A percentile compares a stretch with the other conserved stretches of the same genome.
These are phyloP conservation scores for Elanoides forficatus DNA, from an alignment of 2,113 vertebrate genomes.

Conservation along the genomic window DNA sequence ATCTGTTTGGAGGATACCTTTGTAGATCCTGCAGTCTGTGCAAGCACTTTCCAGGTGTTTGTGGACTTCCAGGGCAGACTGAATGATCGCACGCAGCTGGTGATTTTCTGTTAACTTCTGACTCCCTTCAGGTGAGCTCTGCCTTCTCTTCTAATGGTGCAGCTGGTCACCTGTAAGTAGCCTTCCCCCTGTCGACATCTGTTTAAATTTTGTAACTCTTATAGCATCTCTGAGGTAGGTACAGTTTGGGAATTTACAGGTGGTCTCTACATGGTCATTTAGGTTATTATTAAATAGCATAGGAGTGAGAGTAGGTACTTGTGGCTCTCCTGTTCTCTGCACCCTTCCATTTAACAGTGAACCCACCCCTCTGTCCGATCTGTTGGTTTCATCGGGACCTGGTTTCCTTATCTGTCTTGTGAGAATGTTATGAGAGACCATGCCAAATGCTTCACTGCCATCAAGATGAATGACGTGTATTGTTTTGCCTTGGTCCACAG, in stretches of 20 bases:
- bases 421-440: not conserved
- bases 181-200: not conserved
- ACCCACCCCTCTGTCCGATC: not conserved
- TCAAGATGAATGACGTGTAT: constrained; percentile 9
- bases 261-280: not conserved
- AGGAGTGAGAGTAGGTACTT: not conserved
- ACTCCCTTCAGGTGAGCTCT: not conserved
- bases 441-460: not conserved
- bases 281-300: not conserved
- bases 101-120: not conserved
- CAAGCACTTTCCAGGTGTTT: not conserved
- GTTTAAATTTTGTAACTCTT: not conserved
- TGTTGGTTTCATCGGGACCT: not conserved
- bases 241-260: not conserved
- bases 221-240: not conserved
- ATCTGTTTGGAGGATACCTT: not conserved
- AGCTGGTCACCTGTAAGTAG: not conserved
- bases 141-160: not conserved
- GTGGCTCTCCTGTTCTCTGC: not conserved
- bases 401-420: not conserved
- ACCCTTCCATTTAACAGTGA: not conserved
- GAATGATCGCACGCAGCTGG: not conserved
- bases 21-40: not conserved
- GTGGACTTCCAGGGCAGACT: not conserved
- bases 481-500: constrained; percentile 1